Evolutionary conservation across 1,140 invertebrate genomes (phyloP), one percentile per base, ranked within the genome.

Genomic region (Diprion similis): DNA sequence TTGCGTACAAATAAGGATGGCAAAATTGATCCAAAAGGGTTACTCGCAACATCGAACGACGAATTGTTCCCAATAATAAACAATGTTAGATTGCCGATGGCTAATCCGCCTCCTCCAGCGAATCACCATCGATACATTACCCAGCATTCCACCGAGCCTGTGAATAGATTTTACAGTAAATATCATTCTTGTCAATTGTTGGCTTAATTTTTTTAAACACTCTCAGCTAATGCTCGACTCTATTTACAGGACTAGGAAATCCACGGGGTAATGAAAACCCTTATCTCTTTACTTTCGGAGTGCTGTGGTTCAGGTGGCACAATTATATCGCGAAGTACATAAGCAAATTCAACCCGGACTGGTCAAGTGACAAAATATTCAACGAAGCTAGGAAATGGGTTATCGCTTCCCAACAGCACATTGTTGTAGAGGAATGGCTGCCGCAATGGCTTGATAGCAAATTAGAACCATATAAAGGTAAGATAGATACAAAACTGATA

Each of bases 301-400:
- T 92, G 13, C 73, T 93, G 59, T 91, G 91, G 85, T 92, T 91
- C 78, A 87, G 91, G 2, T 92, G 90, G 90, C 92, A 93, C 78
- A 93, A 93, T 81, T 76, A 81, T 45, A 48, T 92, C 17, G 92
- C 91, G 1, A 76, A 79, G 10, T 78, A 79, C 48, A 78, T 92
- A 7, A 76, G 79, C 4, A 10, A 72, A 2, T 76, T 80, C n/a
- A 77, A 90, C 76, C 73, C 78, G 17, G 19, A 83, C 4, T 90
- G 90, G 89, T 80, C 81, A n/a, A 86, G 84, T 64, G 89, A 91
- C 47, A 83, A 86, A 72, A 83, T 92, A 68, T 93, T 91, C 78
- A 89, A 91, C 71, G 89, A 90, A 79, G 89, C 92, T 1, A 82
- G 92, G 74, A 91, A 91, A 84, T 91, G 89, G 90, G 90, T 90